Evolutionary conservation across 2,888 invertebrate species (phyloP), one percentile per base, ranked within the genome.

Genomic region (Dicycla oo): DNA sequence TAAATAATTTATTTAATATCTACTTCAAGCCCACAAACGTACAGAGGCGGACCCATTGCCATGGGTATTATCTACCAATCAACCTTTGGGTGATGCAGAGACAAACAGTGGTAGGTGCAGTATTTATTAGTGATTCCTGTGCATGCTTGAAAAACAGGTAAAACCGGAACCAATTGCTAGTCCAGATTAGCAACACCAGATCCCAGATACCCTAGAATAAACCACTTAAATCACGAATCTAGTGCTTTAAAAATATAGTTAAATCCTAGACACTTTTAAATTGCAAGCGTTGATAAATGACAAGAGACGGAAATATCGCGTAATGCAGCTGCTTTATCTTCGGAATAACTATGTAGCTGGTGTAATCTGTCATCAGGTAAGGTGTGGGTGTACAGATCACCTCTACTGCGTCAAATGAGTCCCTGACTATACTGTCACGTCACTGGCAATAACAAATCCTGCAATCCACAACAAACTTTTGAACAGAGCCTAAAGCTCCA

Each of bases 271-370:
- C 63, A 71, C 26, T 54, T 23, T 30, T 51, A 69, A 80, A 84
- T 65, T 70, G 69, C 77, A 84, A 60, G n/a, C 58, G 68, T 73
- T 73, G 84, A 81, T 69, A 77, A 81, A 81, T 81, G 65, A 43
- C 47, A 34, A 10, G 30, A 61, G 58, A 84, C 65, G 2, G 40
- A 82, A 68, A 73, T 70, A 65, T 66, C 43, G 23, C 45, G 60
- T 34, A 40, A 56, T 81, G 66, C 81, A 83, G 60, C 69, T 67
- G 69, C 58, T 68, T 61, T 66, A 56, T 77, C 45, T 77, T 60
- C 30, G 62, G 69, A 58, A 26, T 20, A 67, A 67, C 43, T 58
- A 45, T 61, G 15, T 30, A 15, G 53, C 15, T 30, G 13, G 23
- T 43, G 6, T 26, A 18, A 69, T 69, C 70, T 56, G 57, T 66